Percentiles rank a stretch among this genome's conserved stretches.
These are phyloP conservation scores for Ptychoptera albimana DNA, from an alignment of 2,888 invertebrate species.

Conservation along the genomic window DNA sequence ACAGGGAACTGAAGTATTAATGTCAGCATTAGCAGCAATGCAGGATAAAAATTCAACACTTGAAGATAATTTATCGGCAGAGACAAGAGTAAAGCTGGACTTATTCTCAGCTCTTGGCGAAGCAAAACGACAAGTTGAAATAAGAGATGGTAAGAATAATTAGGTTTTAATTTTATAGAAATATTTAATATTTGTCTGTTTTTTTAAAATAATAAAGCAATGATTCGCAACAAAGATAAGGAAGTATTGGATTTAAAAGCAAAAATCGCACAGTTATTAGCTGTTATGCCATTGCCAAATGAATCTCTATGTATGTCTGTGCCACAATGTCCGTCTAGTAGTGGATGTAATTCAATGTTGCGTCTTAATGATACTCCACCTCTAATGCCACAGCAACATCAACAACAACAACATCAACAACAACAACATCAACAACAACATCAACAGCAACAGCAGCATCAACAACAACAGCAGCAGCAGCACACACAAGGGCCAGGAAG, in stretches of 20 bases:
- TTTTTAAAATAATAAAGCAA: conserved; percentile 34
- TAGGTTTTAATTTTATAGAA: neutral
- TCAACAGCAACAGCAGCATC: conserved; percentile 9
- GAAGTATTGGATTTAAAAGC: conserved; percentile 82
- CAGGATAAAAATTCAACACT: conserved; percentile 85
- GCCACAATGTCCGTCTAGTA: conserved; percentile 36
- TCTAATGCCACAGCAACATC: conserved; percentile 9
- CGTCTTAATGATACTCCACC: conserved; percentile 36
- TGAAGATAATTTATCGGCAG: conserved; percentile 86
- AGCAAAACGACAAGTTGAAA: conserved; percentile 77
- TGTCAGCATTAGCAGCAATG: conserved; percentile 63
- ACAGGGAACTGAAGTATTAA: conserved; percentile 53
- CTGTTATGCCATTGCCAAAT: conserved; percentile 59
- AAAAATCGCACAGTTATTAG: conserved; percentile 83
- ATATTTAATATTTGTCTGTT: neutral
- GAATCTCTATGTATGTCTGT: conserved; percentile 39
- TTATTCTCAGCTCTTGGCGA: conserved; percentile 94
- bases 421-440: conserved; percentile 1
- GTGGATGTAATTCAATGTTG: conserved; percentile 35
- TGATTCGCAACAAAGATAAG: conserved; percentile 71
- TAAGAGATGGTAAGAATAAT: conserved; percentile 57
- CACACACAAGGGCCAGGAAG: conserved; percentile 24
- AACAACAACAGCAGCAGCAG: conserved; percentile 1
- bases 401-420: conserved; percentile 7
- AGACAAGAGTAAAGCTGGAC: conserved; percentile 95